phyloP scores from a whole-genome alignment of 2,113 vertebrate species.

The Copsychus sechellarum region DNA sequence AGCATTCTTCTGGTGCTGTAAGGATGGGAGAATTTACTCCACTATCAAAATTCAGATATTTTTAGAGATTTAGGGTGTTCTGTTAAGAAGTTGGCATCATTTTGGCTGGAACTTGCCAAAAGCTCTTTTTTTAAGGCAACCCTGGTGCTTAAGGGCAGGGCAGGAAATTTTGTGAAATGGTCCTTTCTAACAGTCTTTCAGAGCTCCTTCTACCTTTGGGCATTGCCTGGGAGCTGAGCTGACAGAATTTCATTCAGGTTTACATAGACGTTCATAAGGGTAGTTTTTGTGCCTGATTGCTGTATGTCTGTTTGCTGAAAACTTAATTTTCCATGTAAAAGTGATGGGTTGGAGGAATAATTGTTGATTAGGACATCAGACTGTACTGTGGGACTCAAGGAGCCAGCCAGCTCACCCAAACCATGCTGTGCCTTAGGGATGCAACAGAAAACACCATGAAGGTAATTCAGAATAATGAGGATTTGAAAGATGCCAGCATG shows the following conservation, averaged over 20 bases:
- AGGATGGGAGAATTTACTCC: neutral
- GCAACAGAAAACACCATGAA: neutral
- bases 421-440: neutral
- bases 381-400: neutral
- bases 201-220: neutral
- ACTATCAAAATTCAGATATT: neutral
- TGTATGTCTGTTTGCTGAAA: neutral
- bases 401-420: neutral
- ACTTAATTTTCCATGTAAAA: neutral
- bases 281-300: neutral
- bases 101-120: neutral
- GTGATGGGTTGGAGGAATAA: neutral
- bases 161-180: neutral
- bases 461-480: neutral
- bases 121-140: neutral
- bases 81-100: neutral
- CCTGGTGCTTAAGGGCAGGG: neutral
- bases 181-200: neutral
- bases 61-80: neutral
- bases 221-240: neutral
- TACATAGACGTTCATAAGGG: neutral
- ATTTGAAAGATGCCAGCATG: neutral
- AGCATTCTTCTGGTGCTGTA: neutral
- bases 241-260: neutral
- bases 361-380: neutral